Conservation (phyloP, 2,113 vertebrate species). For the Vidua macroura region DNA sequence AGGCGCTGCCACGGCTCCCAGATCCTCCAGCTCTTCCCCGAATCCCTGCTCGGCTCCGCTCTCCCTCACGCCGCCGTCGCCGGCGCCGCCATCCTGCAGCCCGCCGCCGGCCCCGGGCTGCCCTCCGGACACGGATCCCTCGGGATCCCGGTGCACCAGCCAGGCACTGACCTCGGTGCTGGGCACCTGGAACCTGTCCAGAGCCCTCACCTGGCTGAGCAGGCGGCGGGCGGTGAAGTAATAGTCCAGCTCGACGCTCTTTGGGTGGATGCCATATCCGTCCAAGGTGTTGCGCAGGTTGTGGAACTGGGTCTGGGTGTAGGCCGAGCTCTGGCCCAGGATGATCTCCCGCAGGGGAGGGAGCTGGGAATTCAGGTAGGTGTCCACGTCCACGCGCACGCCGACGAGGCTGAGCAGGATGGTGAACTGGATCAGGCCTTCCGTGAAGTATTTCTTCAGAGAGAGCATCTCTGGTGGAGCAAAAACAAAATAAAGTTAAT, state of each 20-base stretch:
- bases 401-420: constrained; percentile 98
- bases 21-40: constrained; percentile 82
- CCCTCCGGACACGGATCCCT: constrained; percentile 84
- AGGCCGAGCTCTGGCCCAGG: constrained; percentile 97
- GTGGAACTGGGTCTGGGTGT: constrained; percentile 99
- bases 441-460: constrained; percentile 99
- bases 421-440: constrained; percentile 99
- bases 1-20: constrained; percentile 91
- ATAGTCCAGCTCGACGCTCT: constrained; percentile 94
- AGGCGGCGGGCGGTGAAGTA: constrained; percentile 90
- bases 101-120: constrained; percentile 82
- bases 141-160: constrained; percentile 94
- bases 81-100: constrained; percentile 82
- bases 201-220: constrained; percentile 91
- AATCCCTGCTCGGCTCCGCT: constrained; percentile 84
- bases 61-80: constrained; percentile 85
- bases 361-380: constrained; percentile 92
- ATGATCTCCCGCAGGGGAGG: constrained; percentile 97
- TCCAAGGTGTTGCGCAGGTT: constrained; percentile 95
- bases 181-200: constrained; percentile 91
- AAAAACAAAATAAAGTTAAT: neutral
- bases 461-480: constrained; percentile 92
- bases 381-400: constrained; percentile 96
- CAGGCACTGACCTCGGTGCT: constrained; percentile 91
- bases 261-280: constrained; percentile 97